A percentile compares a stretch with the other conserved stretches of the same genome.
Conservation (phyloP, 2,113 vertebrate species). For the Engystomops pustulosus region DNA sequence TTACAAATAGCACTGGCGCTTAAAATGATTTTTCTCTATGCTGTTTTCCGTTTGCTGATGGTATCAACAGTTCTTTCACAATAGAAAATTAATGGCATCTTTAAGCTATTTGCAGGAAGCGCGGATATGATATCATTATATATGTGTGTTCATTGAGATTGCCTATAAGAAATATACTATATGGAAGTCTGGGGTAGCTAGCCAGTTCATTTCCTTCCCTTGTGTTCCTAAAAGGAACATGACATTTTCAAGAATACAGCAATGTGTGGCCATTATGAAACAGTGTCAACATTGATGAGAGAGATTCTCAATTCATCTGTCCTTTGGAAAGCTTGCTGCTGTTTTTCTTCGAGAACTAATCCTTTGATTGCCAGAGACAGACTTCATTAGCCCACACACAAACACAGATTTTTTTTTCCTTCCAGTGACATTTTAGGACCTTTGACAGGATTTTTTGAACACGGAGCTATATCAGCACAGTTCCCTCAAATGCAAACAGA, state of each 20-base stretch:
- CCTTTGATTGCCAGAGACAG: slow-evolving; percentile 57
- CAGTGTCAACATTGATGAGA: slow-evolving; percentile 58
- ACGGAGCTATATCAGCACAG: slow-evolving; percentile 15
- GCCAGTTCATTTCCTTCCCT: slow-evolving; percentile 1
- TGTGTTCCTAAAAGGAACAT: slow-evolving; percentile 39
- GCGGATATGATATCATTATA: slow-evolving; percentile 17
- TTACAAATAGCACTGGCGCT: slow-evolving; percentile 30
- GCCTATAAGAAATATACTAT: not conserved
- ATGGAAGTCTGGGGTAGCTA: not conserved
- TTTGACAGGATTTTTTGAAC: slow-evolving; percentile 51
- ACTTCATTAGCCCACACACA: slow-evolving; percentile 58
- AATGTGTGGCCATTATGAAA: slow-evolving; percentile 38
- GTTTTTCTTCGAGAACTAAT: slow-evolving; percentile 52
- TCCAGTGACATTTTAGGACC: slow-evolving; percentile 56
- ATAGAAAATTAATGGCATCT: slow-evolving; percentile 33
- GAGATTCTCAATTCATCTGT: slow-evolving; percentile 38
- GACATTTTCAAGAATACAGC: slow-evolving; percentile 52
- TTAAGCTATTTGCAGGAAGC: not conserved
- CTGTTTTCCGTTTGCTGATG: slow-evolving; percentile 11
- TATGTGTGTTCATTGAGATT: slow-evolving; percentile 19
- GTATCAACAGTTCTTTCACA: not conserved
- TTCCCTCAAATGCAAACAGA: slow-evolving; percentile 35
- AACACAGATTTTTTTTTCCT: slow-evolving; percentile 26
- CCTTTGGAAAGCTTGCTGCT: slow-evolving; percentile 34
- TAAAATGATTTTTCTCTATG: not conserved